Conservation (phyloP, 1,140 invertebrate species). For the Zeugodacus cucurbitae region DNA sequence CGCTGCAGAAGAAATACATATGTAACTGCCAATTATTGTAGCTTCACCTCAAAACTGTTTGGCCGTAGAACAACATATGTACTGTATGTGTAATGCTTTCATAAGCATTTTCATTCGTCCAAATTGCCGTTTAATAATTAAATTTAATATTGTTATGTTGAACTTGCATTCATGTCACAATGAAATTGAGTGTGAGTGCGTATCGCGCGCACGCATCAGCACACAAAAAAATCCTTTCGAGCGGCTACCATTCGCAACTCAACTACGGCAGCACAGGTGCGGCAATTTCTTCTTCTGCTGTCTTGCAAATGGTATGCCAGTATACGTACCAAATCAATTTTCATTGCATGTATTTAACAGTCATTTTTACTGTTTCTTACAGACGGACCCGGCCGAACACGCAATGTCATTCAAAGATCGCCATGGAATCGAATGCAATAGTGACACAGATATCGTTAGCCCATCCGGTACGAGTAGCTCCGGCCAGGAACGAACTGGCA, state of each 20-base stretch:
- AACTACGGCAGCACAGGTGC: slow-evolving; percentile 82
- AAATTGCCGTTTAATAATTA: not conserved
- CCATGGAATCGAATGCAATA: slow-evolving; percentile 57
- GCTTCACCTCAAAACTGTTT: not conserved
- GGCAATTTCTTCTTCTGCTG: slow-evolving; percentile 67
- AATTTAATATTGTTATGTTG: slow-evolving; percentile 13
- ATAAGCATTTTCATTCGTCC: not conserved
- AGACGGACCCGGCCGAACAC: slow-evolving; percentile 66
- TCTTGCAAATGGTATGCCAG: slow-evolving; percentile 65
- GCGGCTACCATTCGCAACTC: slow-evolving; percentile 78
- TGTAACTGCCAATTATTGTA: not conserved
- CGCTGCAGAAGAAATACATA: not conserved
- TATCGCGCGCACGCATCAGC: slow-evolving; percentile 85
- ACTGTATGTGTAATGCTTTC: not conserved
- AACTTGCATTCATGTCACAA: slow-evolving; percentile 57
- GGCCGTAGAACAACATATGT: not conserved
- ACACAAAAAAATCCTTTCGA: slow-evolving; percentile 84
- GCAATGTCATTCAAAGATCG: slow-evolving; percentile 58
- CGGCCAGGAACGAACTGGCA: slow-evolving; percentile 48
- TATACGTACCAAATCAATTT: slow-evolving; percentile 67
- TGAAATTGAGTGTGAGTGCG: slow-evolving; percentile 86
- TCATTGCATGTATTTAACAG: slow-evolving; percentile 44
- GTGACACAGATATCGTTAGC: slow-evolving; percentile 62
- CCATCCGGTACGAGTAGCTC: slow-evolving; percentile 62
- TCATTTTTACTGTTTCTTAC: slow-evolving; percentile 46